phyloP scores from a whole-genome alignment of 35 echinoderm and acorn worm genomes.

The Apostichopus californicus region DNA sequence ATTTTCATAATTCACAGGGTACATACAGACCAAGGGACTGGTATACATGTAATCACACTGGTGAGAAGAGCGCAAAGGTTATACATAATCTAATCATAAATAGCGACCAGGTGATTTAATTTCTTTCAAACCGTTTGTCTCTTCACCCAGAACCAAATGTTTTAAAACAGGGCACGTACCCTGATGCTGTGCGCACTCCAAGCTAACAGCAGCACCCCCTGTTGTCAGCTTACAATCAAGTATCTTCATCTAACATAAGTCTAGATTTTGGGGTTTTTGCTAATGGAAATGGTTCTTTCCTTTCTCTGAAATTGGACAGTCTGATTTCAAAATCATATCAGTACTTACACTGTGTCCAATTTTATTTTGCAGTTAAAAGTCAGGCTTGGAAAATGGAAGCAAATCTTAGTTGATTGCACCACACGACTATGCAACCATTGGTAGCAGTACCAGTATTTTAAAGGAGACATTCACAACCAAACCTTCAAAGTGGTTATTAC shows the following conservation, averaged over 20 bases:
- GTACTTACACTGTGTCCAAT: no score
- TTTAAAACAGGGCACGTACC: not conserved
- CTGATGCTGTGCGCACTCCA: not conserved
- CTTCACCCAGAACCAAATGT: not conserved
- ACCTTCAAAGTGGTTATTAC: no score
- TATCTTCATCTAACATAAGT: not conserved
- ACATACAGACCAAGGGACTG: not conserved
- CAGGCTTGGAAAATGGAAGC: no score
- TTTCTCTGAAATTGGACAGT: no score
- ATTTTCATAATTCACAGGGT: no score
- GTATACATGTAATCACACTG: not conserved
- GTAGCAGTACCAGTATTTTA: no score
- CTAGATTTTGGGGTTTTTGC: not conserved
- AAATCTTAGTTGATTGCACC: no score
- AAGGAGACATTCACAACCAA: no score
- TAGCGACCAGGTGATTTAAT: not conserved
- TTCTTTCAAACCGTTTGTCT: not conserved
- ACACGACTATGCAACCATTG: no score
- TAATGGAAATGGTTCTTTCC: no score
- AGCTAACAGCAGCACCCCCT: not conserved
- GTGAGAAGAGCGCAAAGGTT: not conserved
- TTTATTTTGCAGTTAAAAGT: no score
- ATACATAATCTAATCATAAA: not conserved
- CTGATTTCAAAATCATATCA: no score
- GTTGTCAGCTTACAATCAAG: not conserved